These are phyloP conservation scores for Myotis pilosus DNA, from an alignment of 2,797 vertebrate genomes.

Conservation along the genomic window DNA sequence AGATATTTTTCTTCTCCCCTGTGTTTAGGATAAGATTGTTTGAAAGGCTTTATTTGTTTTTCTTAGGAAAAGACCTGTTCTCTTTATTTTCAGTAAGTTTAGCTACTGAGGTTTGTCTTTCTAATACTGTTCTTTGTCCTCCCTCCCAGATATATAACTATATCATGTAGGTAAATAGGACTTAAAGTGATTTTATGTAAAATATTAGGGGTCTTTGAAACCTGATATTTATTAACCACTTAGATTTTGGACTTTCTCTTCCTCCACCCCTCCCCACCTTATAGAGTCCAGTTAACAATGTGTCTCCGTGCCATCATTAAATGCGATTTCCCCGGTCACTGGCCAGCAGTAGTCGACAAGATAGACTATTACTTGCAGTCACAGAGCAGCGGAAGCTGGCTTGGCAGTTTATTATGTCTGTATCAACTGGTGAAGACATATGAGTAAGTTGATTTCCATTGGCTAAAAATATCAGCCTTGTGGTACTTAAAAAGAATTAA, in stretches of 20 bases:
- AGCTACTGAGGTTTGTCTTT: neutral
- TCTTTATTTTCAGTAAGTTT: slow-evolving; percentile 27
- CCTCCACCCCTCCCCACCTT: neutral
- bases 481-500: neutral
- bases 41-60: slow-evolving; percentile 7
- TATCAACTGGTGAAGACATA: slow-evolving; percentile 99
- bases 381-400: slow-evolving; percentile 93
- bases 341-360: slow-evolving; percentile 97
- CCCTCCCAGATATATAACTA: neutral
- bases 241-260: neutral
- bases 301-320: slow-evolving; percentile 96
- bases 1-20: neutral
- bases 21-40: neutral
- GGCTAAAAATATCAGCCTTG: neutral
- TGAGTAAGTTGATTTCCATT: slow-evolving; percentile 89
- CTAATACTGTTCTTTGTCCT: neutral
- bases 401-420: slow-evolving; percentile 94
- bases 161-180: neutral
- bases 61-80: slow-evolving; percentile 5
- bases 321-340: slow-evolving; percentile 96
- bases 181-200: neutral
- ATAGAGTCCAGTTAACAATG: slow-evolving; percentile 95
- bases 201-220: neutral
- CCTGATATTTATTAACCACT: slow-evolving; percentile 1
- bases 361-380: slow-evolving; percentile 93